Percentiles rank a stretch among this genome's conserved stretches.
Conservation (phyloP, 2,888 invertebrate genomes). For the Augochlorella aurata region DNA sequence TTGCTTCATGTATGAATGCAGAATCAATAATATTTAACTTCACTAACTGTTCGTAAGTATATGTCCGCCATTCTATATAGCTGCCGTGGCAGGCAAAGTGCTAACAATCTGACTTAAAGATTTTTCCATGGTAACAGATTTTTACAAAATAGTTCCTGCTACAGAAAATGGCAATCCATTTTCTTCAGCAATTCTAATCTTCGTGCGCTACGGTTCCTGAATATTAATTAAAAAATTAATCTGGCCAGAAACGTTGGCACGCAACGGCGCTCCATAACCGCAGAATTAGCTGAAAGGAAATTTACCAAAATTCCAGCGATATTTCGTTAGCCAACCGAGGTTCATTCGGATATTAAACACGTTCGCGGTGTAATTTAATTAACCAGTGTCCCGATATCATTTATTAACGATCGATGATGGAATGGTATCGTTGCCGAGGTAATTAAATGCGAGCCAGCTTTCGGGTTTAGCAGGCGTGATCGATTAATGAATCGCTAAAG, state of each 20-base stretch:
- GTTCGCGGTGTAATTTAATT: conserved; percentile 47
- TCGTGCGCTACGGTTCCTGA: neutral
- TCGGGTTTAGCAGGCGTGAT: conserved; percentile 13
- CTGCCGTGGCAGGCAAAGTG: too few species aligned
- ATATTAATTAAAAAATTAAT: neutral
- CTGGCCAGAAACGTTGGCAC: neutral
- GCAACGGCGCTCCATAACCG: neutral
- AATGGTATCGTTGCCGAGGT: conserved; percentile 42
- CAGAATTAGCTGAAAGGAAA: neutral
- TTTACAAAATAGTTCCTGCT: too few species aligned
- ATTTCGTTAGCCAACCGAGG: neutral
- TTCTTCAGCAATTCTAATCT: neutral
- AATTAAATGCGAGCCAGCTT: conserved; percentile 20
- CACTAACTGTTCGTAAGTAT: too few species aligned
- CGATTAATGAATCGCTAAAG: conserved; percentile 30
- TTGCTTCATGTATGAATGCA: too few species aligned
- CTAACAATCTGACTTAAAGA: too few species aligned
- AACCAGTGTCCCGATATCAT: conserved; percentile 28
- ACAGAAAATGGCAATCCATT: neutral
- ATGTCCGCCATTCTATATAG: too few species aligned
- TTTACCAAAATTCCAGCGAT: neutral
- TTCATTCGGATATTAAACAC: conserved; percentile 42
- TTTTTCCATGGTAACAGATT: too few species aligned
- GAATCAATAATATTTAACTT: too few species aligned
- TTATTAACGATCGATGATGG: conserved; percentile 37